These are phyloP conservation scores for Eupeodes luniger DNA, from an alignment of 2,888 invertebrate genomes.

Conservation along the genomic window DNA sequence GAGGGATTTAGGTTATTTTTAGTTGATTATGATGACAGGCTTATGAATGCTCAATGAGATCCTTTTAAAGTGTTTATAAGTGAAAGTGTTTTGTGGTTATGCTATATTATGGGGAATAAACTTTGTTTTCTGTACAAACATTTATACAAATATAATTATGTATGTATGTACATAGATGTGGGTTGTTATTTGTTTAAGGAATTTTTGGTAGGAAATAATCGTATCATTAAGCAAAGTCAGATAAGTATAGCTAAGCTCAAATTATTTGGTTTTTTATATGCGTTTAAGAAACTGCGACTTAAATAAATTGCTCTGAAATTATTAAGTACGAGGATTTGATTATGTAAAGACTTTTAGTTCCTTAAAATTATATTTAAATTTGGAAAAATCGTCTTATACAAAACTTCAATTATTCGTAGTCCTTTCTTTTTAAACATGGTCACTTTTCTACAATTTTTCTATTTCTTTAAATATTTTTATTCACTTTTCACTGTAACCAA, in stretches of 20 bases:
- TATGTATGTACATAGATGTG: background rate
- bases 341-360: no score
- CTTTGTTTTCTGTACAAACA: background rate
- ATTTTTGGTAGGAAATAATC: background rate
- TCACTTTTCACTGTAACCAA: no score
- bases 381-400: no score
- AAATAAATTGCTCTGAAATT: background rate
- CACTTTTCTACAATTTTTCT: no score
- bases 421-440: no score
- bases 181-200: background rate
- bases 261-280: background rate
- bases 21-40: conserved; percentile 13
- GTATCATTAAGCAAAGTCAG: background rate
- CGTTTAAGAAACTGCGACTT: background rate
- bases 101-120: background rate
- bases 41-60: conserved; percentile 15
- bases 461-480: no score
- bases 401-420: no score
- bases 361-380: no score
- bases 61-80: conserved; percentile 19
- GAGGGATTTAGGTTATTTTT: background rate
- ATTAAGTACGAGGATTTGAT: no score
- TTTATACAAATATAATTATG: no score
- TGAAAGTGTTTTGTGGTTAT: conserved; percentile 8
- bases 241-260: background rate